Percentiles rank a stretch among this genome's conserved stretches.
These are phyloP conservation scores for Lordiphosa collinella DNA, from an alignment of 1,140 invertebrate genomes.

Conservation along the genomic window DNA sequence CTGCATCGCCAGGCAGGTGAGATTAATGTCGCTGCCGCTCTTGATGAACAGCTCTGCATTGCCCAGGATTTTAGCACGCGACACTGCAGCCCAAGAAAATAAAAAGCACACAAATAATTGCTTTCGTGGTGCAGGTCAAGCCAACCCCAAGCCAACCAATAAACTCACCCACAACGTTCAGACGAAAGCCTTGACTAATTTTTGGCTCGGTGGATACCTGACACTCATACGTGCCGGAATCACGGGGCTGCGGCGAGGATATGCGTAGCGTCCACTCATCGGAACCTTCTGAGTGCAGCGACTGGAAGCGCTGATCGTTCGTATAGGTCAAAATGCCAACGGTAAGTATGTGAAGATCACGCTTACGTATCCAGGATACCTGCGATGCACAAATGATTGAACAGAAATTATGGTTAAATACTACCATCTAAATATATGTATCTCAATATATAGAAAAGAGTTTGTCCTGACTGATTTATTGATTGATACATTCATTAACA, in stretches of 20 bases:
- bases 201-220: conserved; percentile 93
- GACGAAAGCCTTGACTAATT: conserved; percentile 89
- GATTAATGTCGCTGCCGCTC: conserved; percentile 93
- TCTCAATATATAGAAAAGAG: no score
- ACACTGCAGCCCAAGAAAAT: conserved; percentile 85
- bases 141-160: background rate
- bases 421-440: no score
- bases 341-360: conserved; percentile 87
- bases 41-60: conserved; percentile 92
- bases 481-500: no score
- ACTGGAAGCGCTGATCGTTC: conserved; percentile 87
- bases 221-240: conserved; percentile 89
- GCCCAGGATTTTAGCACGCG: conserved; percentile 92
- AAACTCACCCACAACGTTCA: conserved; percentile 90
- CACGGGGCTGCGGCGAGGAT: conserved; percentile 88
- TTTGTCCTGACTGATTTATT: no score
- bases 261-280: conserved; percentile 93
- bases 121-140: conserved; percentile 9
- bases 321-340: conserved; percentile 88
- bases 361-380: conserved; percentile 89
- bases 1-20: conserved; percentile 92
- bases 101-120: conserved; percentile 33
- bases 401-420: background rate
- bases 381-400: conserved; percentile 50
- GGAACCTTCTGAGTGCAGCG: conserved; percentile 90